A percentile compares a stretch with the other conserved stretches of the same genome.
phyloP scores from a whole-genome alignment of 2,113 vertebrate species.

The Synchiropus splendidus region DNA sequence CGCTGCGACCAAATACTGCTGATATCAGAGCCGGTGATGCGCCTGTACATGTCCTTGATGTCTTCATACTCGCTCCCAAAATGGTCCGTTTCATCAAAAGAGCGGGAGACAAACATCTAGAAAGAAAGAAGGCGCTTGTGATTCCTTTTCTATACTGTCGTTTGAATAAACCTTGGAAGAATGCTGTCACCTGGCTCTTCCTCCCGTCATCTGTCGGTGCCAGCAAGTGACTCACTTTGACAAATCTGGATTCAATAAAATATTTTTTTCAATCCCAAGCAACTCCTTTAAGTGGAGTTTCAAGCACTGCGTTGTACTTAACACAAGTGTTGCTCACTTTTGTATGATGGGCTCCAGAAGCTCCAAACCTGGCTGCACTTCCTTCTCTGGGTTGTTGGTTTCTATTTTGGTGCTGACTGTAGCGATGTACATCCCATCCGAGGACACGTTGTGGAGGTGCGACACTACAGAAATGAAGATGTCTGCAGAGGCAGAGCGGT shows the following conservation, averaged over 20 bases:
- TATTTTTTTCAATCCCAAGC: too few relatives aligned
- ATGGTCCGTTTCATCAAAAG: slow-evolving; percentile 84
- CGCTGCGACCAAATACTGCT: slow-evolving; percentile 77
- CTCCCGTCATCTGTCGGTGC: slow-evolving; percentile 79
- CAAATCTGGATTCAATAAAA: slow-evolving; percentile 64
- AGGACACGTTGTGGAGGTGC: slow-evolving; percentile 78
- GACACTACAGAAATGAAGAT: slow-evolving; percentile 93
- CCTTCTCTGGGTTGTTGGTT: slow-evolving; percentile 79
- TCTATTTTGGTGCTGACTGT: slow-evolving; percentile 85
- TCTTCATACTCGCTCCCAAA: slow-evolving; percentile 86
- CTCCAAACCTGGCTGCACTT: slow-evolving; percentile 82
- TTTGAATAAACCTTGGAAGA: not conserved
- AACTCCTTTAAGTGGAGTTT: too few relatives aligned
- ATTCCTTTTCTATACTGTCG: not conserved
- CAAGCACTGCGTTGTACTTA: too few relatives aligned
- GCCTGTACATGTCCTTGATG: slow-evolving; percentile 85
- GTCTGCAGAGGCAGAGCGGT: slow-evolving; percentile 58
- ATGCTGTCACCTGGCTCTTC: slow-evolving; percentile 77
- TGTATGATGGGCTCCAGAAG: slow-evolving; percentile 86
- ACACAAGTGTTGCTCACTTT: slow-evolving; percentile 68
- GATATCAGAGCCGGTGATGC: slow-evolving; percentile 85
- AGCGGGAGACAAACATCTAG: slow-evolving; percentile 89
- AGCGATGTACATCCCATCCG: slow-evolving; percentile 88
- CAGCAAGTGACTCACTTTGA: slow-evolving; percentile 76
- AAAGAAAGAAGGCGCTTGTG: not conserved